These are phyloP conservation scores for Tamandua tetradactyla DNA, from an alignment of 2,797 vertebrate species.

Conservation along the genomic window DNA sequence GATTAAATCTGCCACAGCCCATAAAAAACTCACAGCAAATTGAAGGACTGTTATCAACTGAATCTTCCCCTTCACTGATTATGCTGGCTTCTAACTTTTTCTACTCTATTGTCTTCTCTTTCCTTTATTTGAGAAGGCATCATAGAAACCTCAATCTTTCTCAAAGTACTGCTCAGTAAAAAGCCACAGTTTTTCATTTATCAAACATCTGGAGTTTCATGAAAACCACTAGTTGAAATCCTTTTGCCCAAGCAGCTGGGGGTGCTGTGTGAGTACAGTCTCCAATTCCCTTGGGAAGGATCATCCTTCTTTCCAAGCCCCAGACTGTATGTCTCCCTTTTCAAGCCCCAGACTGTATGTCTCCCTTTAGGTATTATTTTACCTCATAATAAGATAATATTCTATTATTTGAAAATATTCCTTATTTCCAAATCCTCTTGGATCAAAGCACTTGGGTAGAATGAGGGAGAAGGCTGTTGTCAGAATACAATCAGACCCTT, in stretches of 20 bases:
- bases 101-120: neutral
- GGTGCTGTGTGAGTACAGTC: neutral
- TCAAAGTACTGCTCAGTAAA: neutral
- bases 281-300: fast-evolving
- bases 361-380: neutral
- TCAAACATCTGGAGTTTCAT: neutral
- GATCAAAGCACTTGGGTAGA: neutral
- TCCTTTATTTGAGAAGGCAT: neutral
- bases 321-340: neutral
- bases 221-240: neutral
- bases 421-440: neutral
- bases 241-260: neutral
- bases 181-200: neutral
- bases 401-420: neutral
- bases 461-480: neutral
- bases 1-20: too few species aligned
- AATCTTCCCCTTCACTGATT: neutral
- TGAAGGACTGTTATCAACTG: neutral
- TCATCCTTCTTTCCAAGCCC: neutral
- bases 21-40: too few species aligned
- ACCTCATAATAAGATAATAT: neutral
- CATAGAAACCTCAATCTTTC: neutral
- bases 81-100: neutral
- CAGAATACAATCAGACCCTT: neutral
- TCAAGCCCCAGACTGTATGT: too few species aligned